Percentiles rank a stretch among this genome's conserved stretches.
Evolutionary conservation across 2,888 invertebrate species (phyloP).

Genomic region (Lasioglossum figueresi): DNA sequence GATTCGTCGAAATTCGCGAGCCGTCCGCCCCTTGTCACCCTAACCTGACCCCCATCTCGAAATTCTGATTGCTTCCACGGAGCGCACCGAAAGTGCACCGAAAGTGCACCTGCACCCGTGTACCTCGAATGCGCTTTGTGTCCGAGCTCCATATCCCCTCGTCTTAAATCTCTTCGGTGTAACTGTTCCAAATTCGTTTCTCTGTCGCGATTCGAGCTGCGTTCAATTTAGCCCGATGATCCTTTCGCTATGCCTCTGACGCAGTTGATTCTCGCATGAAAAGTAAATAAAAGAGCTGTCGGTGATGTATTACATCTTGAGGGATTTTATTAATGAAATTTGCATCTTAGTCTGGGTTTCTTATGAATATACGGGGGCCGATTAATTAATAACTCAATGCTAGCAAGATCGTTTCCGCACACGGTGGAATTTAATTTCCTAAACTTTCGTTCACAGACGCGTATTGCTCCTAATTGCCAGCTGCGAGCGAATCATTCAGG

Average conservation of each 20-base stretch:
- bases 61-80: neutral
- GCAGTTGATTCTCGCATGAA: neutral
- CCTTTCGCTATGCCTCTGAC: neutral
- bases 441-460: neutral
- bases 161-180: neutral
- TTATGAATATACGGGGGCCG: neutral
- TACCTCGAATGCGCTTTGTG: neutral
- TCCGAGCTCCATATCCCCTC: neutral
- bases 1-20: neutral
- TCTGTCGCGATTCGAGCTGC: neutral
- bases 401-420: neutral
- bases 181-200: neutral
- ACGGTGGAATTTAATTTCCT: neutral
- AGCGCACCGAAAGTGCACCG: neutral
- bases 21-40: neutral
- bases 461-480: neutral
- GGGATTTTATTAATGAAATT: neutral
- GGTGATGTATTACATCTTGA: no score
- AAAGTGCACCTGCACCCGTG: neutral
- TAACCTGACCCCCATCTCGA: neutral
- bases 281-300: neutral
- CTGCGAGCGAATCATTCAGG: neutral
- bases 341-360: no score
- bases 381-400: neutral
- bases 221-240: no score